A percentile compares a stretch with the other conserved stretches of the same genome.
Conservation (phyloP, 2,888 invertebrate species). For the Eilema caniola region DNA sequence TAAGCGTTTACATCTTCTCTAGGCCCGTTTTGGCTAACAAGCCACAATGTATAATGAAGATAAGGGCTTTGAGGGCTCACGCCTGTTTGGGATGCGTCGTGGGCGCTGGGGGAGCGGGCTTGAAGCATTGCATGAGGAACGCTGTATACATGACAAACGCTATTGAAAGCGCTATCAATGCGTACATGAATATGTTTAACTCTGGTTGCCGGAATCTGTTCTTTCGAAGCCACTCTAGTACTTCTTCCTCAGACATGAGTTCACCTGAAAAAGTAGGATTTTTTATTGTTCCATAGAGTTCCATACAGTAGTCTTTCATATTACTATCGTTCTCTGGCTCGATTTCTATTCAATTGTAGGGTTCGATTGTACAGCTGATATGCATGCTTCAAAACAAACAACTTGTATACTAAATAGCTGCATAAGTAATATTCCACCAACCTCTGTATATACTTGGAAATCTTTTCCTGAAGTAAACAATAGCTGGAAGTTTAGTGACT, state of each 20-base stretch:
- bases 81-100: conserved; percentile 89
- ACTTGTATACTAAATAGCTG: not conserved
- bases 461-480: conserved; percentile 96
- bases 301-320: not conserved
- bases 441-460: conserved; percentile 98
- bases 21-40: conserved; percentile 44
- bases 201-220: conserved; percentile 97
- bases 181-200: conserved; percentile 97
- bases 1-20: conserved; percentile 32
- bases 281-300: no score
- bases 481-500: conserved; percentile 95
- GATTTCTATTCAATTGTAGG: no score
- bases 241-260: conserved; percentile 93
- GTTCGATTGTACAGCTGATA: no score
- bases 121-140: conserved; percentile 96
- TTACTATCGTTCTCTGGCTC: not conserved
- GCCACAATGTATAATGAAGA: conserved; percentile 57
- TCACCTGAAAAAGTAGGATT: conserved; percentile 88
- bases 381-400: no score
- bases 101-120: conserved; percentile 89
- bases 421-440: conserved; percentile 57
- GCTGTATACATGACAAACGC: conserved; percentile 96
- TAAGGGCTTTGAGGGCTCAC: conserved; percentile 73
- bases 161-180: conserved; percentile 93
- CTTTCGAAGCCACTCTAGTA: conserved; percentile 96